These are phyloP conservation scores for Pocillopora grandis DNA, from an alignment of 92 coral and sea anemone species.

Conservation along the genomic window DNA sequence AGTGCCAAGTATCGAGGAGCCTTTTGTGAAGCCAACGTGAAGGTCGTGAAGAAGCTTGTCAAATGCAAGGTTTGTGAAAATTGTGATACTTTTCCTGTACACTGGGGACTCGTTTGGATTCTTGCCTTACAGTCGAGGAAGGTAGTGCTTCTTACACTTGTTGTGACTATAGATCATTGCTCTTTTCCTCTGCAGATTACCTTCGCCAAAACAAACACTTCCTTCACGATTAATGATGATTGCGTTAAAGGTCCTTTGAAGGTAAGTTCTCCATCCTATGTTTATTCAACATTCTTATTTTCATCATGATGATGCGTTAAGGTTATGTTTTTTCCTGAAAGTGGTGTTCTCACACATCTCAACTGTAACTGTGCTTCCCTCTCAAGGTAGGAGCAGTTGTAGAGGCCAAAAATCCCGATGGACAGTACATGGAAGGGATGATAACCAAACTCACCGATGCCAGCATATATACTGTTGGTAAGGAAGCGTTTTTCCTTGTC, in stretches of 20 bases:
- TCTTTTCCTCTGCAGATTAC: constrained; percentile 65
- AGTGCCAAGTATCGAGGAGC: constrained; percentile 99
- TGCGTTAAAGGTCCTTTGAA: constrained; percentile 85
- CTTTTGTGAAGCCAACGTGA: constrained; percentile 97
- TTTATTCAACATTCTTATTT: background rate
- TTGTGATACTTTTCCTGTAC: constrained; percentile 9
- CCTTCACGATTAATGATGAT: constrained; percentile 88
- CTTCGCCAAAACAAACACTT: constrained; percentile 79
- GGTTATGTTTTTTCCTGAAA: background rate
- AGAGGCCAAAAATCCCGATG: constrained; percentile 83
- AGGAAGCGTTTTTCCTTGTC: constrained; percentile 17
- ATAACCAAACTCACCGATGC: constrained; percentile 94
- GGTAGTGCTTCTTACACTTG: constrained; percentile 17
- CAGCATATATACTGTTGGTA: constrained; percentile 96
- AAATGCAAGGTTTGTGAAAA: constrained; percentile 86
- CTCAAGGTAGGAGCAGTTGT: constrained; percentile 82
- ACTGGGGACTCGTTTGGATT: background rate
- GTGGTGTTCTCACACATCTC: background rate
- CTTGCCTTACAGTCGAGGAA: background rate
- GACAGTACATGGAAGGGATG: constrained; percentile 81
- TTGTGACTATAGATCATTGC: constrained; percentile 4
- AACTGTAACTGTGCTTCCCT: constrained; percentile 8
- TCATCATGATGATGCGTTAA: background rate
- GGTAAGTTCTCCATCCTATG: constrained; percentile 57
- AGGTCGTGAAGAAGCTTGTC: constrained; percentile 92